phyloP scores from a whole-genome alignment of 2,113 vertebrate species.

The Equus quagga region DNA sequence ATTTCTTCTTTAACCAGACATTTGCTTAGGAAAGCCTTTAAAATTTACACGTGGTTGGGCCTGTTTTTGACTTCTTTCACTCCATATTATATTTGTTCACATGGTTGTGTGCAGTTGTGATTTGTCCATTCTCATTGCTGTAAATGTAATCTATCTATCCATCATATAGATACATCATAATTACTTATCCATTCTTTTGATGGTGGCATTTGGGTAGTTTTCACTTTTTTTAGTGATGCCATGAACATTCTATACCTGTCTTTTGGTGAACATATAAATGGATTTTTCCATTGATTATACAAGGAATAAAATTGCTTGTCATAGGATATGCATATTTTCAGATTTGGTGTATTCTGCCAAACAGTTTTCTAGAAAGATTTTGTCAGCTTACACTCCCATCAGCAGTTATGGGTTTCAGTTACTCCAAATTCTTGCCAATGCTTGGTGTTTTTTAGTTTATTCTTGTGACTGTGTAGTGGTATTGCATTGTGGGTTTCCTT shows the following conservation, averaged over 20 bases:
- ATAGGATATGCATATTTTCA: not conserved
- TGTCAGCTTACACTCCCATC: not conserved
- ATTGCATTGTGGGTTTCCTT: no score
- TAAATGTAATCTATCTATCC: no score
- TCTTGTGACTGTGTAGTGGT: not conserved
- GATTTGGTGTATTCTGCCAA: not conserved
- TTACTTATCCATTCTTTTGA: not conserved
- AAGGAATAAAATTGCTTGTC: not conserved
- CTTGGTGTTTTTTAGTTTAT: not conserved
- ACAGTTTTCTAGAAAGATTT: not conserved
- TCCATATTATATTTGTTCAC: not conserved
- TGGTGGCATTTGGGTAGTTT: not conserved
- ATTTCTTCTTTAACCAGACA: not conserved
- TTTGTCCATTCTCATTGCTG: not conserved
- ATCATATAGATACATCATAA: not conserved
- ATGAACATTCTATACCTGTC: not conserved
- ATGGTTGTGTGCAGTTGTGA: not conserved
- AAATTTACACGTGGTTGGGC: not conserved
- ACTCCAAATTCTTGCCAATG: not conserved
- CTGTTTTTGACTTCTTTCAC: not conserved
- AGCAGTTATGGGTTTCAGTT: not conserved
- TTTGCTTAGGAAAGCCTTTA: not conserved
- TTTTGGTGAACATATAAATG: not conserved
- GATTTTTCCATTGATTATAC: not conserved
- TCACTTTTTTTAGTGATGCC: not conserved